Evolutionary conservation across 2,113 vertebrate species (phyloP).

Genomic region (Urocitellus parryii): DNA sequence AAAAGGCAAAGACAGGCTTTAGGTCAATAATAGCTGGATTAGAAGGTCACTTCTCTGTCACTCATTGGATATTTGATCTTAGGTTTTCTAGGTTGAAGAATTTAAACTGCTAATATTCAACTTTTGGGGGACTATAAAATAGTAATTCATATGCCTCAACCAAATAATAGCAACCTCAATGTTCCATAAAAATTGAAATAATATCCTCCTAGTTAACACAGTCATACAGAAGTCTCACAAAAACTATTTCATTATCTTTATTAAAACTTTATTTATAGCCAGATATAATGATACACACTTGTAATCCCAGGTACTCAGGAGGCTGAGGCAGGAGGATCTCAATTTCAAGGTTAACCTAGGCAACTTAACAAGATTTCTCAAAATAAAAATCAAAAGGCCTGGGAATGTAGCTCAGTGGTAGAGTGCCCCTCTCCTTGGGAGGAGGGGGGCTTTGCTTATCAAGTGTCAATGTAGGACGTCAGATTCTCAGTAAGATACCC

Average conservation of each 20-base stretch:
- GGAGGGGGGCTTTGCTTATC: background rate
- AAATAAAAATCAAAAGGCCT: background rate
- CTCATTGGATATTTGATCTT: background rate
- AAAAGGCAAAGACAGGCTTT: background rate
- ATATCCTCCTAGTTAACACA: background rate
- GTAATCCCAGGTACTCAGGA: background rate
- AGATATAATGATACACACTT: background rate
- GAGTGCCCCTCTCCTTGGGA: too few relatives aligned
- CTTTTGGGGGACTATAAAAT: background rate
- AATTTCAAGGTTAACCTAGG: background rate
- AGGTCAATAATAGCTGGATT: background rate
- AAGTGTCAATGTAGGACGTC: background rate
- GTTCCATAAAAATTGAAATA: background rate
- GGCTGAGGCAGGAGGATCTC: background rate
- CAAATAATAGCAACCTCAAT: background rate
- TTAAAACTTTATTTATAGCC: background rate
- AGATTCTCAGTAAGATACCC: background rate
- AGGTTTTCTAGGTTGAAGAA: background rate
- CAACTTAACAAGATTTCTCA: background rate
- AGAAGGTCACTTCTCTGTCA: background rate
- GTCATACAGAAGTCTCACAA: background rate
- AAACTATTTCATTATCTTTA: background rate
- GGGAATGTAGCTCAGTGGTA: too few relatives aligned
- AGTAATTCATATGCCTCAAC: background rate
- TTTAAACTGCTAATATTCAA: background rate